Evolutionary conservation across 2,797 vertebrate genomes (phyloP), one percentile per base, ranked within the genome.

Genomic region (Crax fasciolata): DNA sequence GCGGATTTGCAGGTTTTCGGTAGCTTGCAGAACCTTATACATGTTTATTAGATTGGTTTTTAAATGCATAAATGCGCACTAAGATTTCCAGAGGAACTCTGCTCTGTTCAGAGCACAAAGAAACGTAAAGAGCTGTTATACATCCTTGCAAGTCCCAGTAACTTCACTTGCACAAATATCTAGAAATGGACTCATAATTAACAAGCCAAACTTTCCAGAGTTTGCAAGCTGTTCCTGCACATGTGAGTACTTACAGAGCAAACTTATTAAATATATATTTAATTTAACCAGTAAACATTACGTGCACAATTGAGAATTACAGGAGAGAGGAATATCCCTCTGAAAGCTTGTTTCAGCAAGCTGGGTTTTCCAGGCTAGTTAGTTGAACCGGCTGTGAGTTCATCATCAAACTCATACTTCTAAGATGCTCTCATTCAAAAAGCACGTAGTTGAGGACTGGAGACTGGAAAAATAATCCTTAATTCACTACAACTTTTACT

Each of bases 31-130:
- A 83, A 72, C 52, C 16, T 77, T 80, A n/a, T 25, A 39, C 61
- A 41, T 82, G 58, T 82, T 87, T 94, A 65, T 89, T 83, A 78
- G 62, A 55, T 55, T 84, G 70, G 17, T 83, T 65, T 96, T 74
- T 71, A 80, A 91, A 77, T 58, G 10, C 46, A 46, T 87, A 89
- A 84, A 65, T 65, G 52, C 0, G 3, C 14, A 30, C 30, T 46
- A 65, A 28, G 32, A 13, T 92, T 94, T 93, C 67, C 51, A 57
- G 62, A 89, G 59, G 16, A 93, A 65, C 39, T 77, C 55, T 54
- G 9, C 23, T 76, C 49, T 84, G 3, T 74, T 90, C 52, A 38
- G 49, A 83, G 54, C 46, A 58, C 11, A 72, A 71, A 41, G 25
- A 16, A 72, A 65, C 48, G 38, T 67, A 85, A 85, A 55, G 73